These are phyloP conservation scores for Sebastiscus albofasciatus DNA, from an alignment of 2,797 vertebrate genomes.

Conservation along the genomic window DNA sequence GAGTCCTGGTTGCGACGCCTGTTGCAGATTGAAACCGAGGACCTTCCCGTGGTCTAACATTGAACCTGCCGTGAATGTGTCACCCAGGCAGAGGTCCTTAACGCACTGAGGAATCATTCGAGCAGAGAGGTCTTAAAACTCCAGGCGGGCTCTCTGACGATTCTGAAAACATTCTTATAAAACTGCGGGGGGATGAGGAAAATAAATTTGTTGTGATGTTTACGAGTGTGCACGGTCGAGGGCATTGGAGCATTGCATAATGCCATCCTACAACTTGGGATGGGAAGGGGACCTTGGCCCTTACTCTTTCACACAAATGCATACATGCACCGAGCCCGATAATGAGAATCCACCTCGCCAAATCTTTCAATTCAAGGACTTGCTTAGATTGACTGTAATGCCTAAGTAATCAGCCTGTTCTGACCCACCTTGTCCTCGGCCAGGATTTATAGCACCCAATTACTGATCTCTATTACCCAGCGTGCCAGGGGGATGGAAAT, in stretches of 20 bases:
- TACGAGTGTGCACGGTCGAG: conserved; percentile 63
- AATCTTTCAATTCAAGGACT: conserved; percentile 85
- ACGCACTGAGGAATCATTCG: not conserved
- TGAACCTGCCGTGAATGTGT: conserved; percentile 13
- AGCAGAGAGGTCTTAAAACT: conserved; percentile 53
- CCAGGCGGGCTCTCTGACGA: conserved; percentile 10
- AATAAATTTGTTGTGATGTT: conserved; percentile 77
- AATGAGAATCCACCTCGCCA: conserved; percentile 83
- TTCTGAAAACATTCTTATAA: conserved; percentile 61
- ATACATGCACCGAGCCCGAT: conserved; percentile 62
- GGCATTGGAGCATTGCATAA: conserved; percentile 66
- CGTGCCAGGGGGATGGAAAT: conserved; percentile 69
- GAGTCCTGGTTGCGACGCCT: not conserved
- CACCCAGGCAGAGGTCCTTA: conserved; percentile 16
- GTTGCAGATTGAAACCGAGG: conserved; percentile 23
- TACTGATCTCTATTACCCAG: conserved; percentile 82
- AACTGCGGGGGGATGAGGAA: conserved; percentile 56
- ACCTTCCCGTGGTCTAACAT: conserved; percentile 20
- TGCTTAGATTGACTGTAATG: conserved; percentile 83
- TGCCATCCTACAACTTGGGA: conserved; percentile 36
- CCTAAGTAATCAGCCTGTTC: conserved; percentile 86
- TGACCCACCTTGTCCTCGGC: conserved; percentile 85
- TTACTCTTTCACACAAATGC: conserved; percentile 62
- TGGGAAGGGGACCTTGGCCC: conserved; percentile 72
- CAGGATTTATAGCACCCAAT: conserved; percentile 86